Conservation (phyloP, 2,113 vertebrate species). For the Galeopterus variegatus region DNA sequence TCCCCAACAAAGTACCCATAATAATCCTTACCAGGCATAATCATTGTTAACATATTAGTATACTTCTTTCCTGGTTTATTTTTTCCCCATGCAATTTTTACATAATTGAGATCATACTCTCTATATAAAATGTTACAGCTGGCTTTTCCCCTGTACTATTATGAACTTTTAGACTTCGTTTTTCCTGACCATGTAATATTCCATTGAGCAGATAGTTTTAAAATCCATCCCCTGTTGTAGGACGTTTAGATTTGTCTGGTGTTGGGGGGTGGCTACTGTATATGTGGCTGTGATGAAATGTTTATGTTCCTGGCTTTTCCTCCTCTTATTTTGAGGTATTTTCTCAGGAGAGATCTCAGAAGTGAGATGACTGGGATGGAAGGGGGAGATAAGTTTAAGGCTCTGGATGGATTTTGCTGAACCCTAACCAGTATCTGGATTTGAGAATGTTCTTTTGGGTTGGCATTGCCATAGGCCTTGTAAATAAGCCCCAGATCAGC, state of each 20-base stretch:
- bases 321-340: not conserved
- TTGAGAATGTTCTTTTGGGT: not conserved
- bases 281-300: constrained; percentile 27
- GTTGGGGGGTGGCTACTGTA: not conserved
- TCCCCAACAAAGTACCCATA: constrained; percentile 4
- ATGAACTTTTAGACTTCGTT: constrained; percentile 35
- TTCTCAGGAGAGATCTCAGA: not conserved
- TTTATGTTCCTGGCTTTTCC: not conserved
- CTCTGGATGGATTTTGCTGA: not conserved
- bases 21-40: constrained; percentile 52
- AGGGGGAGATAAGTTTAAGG: not conserved
- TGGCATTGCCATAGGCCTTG: not conserved
- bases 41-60: not conserved
- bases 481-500: not conserved
- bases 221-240: not conserved
- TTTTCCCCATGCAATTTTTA: constrained; percentile 15
- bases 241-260: not conserved
- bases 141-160: constrained; percentile 11
- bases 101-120: not conserved
- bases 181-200: constrained; percentile 57
- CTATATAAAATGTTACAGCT: not conserved
- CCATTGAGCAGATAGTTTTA: not conserved
- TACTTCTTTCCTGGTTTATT: constrained; percentile 62
- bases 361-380: not conserved
- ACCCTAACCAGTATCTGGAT: not conserved